These are phyloP conservation scores for Nomada fabriciana DNA, from an alignment of 2,888 invertebrate species.

Conservation along the genomic window DNA sequence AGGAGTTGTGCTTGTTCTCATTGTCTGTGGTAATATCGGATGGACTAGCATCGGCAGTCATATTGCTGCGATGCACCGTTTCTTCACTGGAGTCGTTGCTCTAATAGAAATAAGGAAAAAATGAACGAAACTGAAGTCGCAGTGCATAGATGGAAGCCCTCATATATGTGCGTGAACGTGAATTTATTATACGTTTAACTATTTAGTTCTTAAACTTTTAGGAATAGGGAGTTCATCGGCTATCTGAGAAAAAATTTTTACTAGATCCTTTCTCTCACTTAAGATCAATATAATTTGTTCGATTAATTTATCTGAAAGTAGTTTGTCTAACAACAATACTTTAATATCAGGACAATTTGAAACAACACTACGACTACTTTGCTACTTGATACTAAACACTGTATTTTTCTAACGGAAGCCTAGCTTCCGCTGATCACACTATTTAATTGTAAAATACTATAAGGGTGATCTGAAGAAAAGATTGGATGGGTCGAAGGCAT, in stretches of 20 bases:
- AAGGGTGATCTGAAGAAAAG: background rate
- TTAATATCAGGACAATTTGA: conserved; percentile 16
- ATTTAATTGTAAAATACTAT: conserved; percentile 39
- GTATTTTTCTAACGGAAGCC: conserved; percentile 51
- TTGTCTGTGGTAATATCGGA: conserved; percentile 83
- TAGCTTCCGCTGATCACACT: conserved; percentile 55
- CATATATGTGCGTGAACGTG: background rate
- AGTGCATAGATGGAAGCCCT: background rate
- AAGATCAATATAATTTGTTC: background rate
- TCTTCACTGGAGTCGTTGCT: conserved; percentile 95
- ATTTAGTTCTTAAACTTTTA: background rate
- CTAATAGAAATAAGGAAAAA: conserved; percentile 84
- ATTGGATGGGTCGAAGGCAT: too few species aligned
- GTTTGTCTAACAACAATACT: conserved; percentile 21
- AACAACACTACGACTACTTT: conserved; percentile 55
- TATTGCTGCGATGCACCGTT: conserved; percentile 82
- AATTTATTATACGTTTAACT: background rate
- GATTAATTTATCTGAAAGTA: background rate
- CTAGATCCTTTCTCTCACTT: too few species aligned
- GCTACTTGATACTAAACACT: conserved; percentile 51
- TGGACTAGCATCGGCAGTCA: conserved; percentile 82
- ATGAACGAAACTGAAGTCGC: background rate
- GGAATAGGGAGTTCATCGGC: background rate
- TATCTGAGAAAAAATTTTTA: too few species aligned
- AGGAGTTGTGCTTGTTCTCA: conserved; percentile 83